Base-by-base conservation (phyloP, 2,113 vertebrate species). In the Castor canadensis region DNA sequence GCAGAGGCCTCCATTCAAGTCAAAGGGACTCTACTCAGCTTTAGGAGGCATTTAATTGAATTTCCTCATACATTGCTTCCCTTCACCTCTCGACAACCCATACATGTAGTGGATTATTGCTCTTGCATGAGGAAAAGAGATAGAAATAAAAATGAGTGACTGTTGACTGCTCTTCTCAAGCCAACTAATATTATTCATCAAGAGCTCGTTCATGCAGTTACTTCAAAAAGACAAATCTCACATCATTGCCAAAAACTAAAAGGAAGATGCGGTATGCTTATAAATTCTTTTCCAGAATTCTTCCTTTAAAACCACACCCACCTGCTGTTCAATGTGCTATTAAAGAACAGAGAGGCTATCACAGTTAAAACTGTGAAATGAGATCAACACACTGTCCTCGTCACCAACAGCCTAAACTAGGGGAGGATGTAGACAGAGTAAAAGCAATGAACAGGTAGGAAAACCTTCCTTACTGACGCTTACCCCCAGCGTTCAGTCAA, bases 151-250 rank as follows among this genome's bases (percentile, higher is more conserved):
- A 81, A 56, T 58, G 66, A 54, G 35, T 90, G 28, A 60, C 62
- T 79, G 22, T 84, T 71, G 45, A 72, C 3, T 75, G 47, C 64
- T 64, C 4, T 87, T 83, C 69, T 69, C 19, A 49, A 87, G 43
- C 30, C 60, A 92, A 92, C n/a, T n/a, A n/a, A 58, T 62, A 71
- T 71, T 49, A 26, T 40, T 93, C 72, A 38, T 64, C 43, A 85
- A 88, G 45, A 66, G 6, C 8, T 87, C 35, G 66, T 80, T 89
- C 80, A 71, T 30, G 24, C 73, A 90, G 19, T 92, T 47, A 83
- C 71, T 80, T 87, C 76, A 75, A 43, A 92, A 96, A 66, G 43
- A 85, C 45, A 89, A 87, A 84, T 15, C 47, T 84, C 64, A 87
- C 30, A 75, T 45, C 38, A 66, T 11, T 38, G 40, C 17, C 43